Evolutionary conservation across 2,888 invertebrate species (phyloP), one percentile per base, ranked within the genome.

Genomic region (Mayetiola destructor): DNA sequence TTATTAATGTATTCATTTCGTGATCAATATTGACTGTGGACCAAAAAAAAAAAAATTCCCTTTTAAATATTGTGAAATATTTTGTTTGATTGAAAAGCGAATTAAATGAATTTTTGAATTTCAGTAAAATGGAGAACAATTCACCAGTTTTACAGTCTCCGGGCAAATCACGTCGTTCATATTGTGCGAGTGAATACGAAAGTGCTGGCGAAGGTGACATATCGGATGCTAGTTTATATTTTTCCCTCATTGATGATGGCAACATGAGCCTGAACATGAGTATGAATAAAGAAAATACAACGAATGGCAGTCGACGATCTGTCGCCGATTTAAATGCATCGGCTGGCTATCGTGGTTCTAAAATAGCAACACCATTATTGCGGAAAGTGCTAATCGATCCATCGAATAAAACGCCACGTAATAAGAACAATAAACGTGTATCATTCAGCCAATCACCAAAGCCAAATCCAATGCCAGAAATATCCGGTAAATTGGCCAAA

Each of bases 281-380:
- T n/a, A n/a, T n/a, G n/a, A 48, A 27, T 16, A 48, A 48, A 48
- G 48, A 48, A 27, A 48, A 48, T 48, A 27, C 48, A 4, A 20
- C 9, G 6, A 48, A 48, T n/a, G 27, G 27, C 2, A 27, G 48
- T 2, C 48, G 16, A 27, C 16, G 48, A 16, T 16, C 12, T 4
- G 27, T 48, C 8, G 16, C 27, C 3, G 27, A 48, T 12, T 9
- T 12, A n/a, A 42, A 6, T 48, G 27, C 48, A 2, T 2, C 9
- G 14, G 5, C n/a, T 27, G 6, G n/a, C 12, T n/a, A 32, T 8
- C 32, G n/a, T 27, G 48, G n/a, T 2, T 14, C 27, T 1, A 48
- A 27, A 4, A 6, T 16, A 3, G n/a, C 23, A 27, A 48, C 48
- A n/a, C 48, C 48, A 27, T 16, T 48, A 5, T n/a, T 48, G 8